Evolutionary conservation across 1,140 invertebrate species (phyloP), one percentile per base, ranked within the genome.

Genomic region (Pollicipes pollicipes): DNA sequence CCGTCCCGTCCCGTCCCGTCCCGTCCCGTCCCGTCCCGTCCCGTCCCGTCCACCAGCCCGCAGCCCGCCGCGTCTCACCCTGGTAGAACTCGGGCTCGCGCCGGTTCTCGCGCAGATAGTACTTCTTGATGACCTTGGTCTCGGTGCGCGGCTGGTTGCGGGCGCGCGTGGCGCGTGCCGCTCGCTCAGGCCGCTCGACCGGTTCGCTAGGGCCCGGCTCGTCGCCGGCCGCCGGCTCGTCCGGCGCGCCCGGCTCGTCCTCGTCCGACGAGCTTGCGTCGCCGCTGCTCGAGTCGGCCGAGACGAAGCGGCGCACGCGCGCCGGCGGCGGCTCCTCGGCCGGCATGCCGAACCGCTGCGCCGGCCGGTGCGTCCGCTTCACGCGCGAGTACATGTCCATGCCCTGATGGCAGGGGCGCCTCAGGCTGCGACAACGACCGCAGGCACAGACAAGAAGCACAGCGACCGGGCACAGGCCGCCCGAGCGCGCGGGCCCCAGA

Each of bases 351-450:
- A 69, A 80, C 77, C 69, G 79, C 77, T 71, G 80, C 71, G 75
- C 81, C 79, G 73, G 77, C 73, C 83, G 79, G 73, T 82, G 79
- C 28, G 82, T 81, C 72, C 84, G 77, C 73, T 86, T 86, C 13
- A 86, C 83, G 73, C 83, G 77, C 27, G 84, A 84, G 71, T 86
- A 86, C 83, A 86, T 86, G 74, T 86, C 85, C 45, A 58, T 58
- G 17, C 45, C 45, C 45, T 58, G 45, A 58, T 24, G 45, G 45
- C 8, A 21, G 21, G 21, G 6, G 24, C 10, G 45, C n/a, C n/a
- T n/a, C n/a, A n/a, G n/a, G n/a, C n/a, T n/a, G n/a, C n/a, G n/a
- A n/a, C n/a, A n/a, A n/a, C n/a, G n/a, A n/a, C n/a, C n/a, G n/a
- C n/a, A n/a, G n/a, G n/a, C n/a, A n/a, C n/a, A n/a, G n/a, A n/a